Conservation (phyloP, 2,797 vertebrate species). For the Melanotaenia trifasciata region DNA sequence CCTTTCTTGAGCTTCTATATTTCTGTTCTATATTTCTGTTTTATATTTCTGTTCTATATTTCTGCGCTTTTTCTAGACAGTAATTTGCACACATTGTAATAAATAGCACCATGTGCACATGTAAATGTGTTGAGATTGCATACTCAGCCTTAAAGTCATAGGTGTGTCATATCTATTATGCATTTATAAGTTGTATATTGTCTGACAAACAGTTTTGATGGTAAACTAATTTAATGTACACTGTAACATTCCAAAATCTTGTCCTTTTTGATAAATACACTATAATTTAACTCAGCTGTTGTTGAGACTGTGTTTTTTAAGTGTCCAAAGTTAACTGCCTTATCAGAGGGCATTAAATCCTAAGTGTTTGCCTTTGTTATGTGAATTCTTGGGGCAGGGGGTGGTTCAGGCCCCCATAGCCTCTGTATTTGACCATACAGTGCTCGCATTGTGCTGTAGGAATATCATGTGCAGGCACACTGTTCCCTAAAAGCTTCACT, state of each 20-base stretch:
- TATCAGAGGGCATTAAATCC: slow-evolving; percentile 52
- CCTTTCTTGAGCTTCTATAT: slow-evolving; percentile 45
- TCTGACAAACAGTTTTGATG: slow-evolving; percentile 56
- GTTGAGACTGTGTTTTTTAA: slow-evolving; percentile 46
- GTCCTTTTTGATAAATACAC: slow-evolving; percentile 70
- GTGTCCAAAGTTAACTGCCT: slow-evolving; percentile 26
- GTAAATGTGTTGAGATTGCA: slow-evolving; percentile 63
- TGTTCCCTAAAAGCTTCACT: slow-evolving; percentile 68
- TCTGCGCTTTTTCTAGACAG: slow-evolving; percentile 48
- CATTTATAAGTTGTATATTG: slow-evolving; percentile 70
- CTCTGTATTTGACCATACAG: slow-evolving; percentile 49
- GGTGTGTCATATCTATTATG: slow-evolving; percentile 60
- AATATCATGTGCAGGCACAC: slow-evolving; percentile 60
- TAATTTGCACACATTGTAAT: slow-evolving; percentile 67
- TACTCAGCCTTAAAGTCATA: slow-evolving; percentile 77
- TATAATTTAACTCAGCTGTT: slow-evolving; percentile 68
- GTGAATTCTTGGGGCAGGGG: slow-evolving; percentile 16
- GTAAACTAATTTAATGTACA: slow-evolving; percentile 75
- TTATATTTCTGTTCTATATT: slow-evolving; percentile 46
- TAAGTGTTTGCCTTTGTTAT: slow-evolving; percentile 45
- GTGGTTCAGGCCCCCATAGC: slow-evolving; percentile 26
- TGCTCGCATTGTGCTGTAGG: slow-evolving; percentile 66
- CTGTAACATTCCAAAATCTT: slow-evolving; percentile 78
- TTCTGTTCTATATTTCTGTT: slow-evolving; percentile 47
- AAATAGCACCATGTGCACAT: slow-evolving; percentile 65